Percentiles rank a stretch among this genome's conserved stretches.
These are phyloP conservation scores for Diadophis punctatus DNA, from an alignment of 2,113 vertebrate genomes.

Conservation along the genomic window DNA sequence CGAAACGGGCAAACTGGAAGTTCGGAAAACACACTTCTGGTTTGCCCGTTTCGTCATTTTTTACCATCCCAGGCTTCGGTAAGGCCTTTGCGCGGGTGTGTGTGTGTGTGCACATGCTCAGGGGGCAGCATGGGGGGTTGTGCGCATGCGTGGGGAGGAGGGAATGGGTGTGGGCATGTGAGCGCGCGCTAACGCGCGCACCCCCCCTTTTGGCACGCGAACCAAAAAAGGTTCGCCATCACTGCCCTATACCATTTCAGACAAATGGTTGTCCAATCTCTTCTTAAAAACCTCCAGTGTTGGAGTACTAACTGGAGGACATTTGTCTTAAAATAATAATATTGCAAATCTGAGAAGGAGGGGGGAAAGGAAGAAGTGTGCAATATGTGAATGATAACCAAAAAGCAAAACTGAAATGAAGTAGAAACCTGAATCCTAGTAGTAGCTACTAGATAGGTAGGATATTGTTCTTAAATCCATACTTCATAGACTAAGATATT, in stretches of 20 bases:
- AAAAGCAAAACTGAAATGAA: background rate
- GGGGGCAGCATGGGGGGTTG: no score
- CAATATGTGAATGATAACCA: background rate
- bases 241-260: background rate
- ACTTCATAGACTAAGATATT: background rate
- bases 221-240: no score
- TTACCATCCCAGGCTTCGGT: no score
- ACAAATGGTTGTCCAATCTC: background rate
- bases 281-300: background rate
- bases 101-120: no score
- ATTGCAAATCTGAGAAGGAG: background rate
- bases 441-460: background rate
- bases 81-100: no score
- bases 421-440: background rate
- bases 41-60: no score
- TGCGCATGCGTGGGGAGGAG: no score
- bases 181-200: no score
- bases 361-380: background rate
- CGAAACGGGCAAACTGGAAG: no score
- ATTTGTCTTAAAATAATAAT: background rate
- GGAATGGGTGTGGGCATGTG: no score
- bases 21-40: no score
- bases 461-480: background rate
- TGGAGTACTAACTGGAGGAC: background rate
- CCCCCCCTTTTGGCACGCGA: no score